Base-by-base conservation (phyloP, 2,113 vertebrate genomes). In the Accipiter virgatus region DNA sequence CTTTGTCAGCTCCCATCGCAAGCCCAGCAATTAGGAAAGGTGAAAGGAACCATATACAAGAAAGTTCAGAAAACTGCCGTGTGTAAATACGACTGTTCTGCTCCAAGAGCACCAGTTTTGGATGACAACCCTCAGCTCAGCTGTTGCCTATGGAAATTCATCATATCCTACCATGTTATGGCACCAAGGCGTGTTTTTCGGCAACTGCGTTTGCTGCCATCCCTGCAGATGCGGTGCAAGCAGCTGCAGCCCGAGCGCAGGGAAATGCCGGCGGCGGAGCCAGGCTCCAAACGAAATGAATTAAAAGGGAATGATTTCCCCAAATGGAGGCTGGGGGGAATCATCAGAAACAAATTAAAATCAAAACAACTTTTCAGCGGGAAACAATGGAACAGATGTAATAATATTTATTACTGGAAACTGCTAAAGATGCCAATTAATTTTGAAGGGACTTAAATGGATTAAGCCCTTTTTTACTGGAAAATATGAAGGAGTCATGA, bases 321-420 rank as follows among this genome's bases (percentile, higher is more conserved):
- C 92, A 87, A 97, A 93, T 6, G 22, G 66, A 70, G 90, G 75
- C 66, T 82, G 73, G 56, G 80, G 61, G 88, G 38, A 90, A 66
- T 58, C 59, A 15, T 93, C 95, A 77, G 53, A 97, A 97, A 94
- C 32, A 73, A 94, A 90, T 91, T 68, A 86, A 97, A 95, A 97
- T 62, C 81, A 92, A 95, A 97, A 73, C 81, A 96, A 91, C 53
- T 78, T 90, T 95, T 93, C 72, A 81, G 43, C 90, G 77, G 88
- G 95, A 94, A 95, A 77, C 81, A 80, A 73, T 82, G 77, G 81
- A 94, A 77, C 86, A 97, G 93, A 95, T 95, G 95, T 81, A 89
- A 73, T 61, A 90, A 81, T 82, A 81, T 93, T 94, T 95, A 50
- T 95, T 91, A 85, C 72, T 96, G 93, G 93, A 94, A 95, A 95